Evolutionary conservation across 1,140 invertebrate species (phyloP).

Genomic region (Papilio xuthus): DNA sequence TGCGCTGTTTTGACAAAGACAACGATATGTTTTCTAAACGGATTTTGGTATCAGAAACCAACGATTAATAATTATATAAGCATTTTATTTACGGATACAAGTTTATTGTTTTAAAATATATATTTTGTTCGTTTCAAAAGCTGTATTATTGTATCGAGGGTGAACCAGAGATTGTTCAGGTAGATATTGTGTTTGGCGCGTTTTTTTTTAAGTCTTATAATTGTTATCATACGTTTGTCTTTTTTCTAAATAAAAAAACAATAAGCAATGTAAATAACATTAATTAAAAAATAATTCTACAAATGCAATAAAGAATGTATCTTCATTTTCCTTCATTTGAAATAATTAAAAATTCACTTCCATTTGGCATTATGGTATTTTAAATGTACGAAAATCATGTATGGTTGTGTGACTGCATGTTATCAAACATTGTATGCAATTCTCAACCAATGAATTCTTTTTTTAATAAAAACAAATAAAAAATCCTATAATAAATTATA

Average conservation of each 20-base stretch:
- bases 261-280: not conserved
- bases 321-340: no score
- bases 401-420: not conserved
- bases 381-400: not conserved
- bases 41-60: no score
- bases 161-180: conserved; percentile 73
- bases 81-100: no score
- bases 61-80: no score
- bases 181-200: conserved; percentile 48
- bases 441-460: not conserved
- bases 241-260: not conserved
- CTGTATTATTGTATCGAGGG: conserved; percentile 71
- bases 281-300: no score
- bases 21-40: no score
- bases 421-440: not conserved
- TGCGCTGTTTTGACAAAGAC: no score
- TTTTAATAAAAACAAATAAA: not conserved
- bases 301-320: no score
- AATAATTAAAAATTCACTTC: not conserved
- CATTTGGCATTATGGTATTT: not conserved
- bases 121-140: conserved; percentile 60
- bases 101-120: conserved; percentile 28
- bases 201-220: conserved; percentile 40
- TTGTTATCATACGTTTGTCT: not conserved
- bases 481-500: not conserved